A percentile compares a stretch with the other conserved stretches of the same genome.
Conservation (phyloP, 2,888 invertebrate genomes). For the Tenodera sinensis region DNA sequence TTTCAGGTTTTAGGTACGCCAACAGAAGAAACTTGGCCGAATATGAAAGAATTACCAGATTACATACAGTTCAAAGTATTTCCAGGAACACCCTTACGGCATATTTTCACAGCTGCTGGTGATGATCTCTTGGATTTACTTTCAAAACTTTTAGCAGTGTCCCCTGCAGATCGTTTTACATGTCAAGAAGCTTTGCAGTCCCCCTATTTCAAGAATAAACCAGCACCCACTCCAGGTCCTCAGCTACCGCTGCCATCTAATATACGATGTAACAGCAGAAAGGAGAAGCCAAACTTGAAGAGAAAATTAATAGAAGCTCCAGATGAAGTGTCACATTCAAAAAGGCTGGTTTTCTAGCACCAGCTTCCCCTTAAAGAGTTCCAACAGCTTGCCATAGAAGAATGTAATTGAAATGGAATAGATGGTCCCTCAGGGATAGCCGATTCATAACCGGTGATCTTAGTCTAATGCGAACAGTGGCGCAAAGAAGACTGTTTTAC, state of each 20-base stretch:
- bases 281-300: constrained; percentile 69
- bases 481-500: too few relatives aligned
- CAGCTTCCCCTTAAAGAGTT: background rate
- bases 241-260: constrained; percentile 76
- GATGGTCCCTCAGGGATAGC: constrained; percentile 59
- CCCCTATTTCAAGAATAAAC: constrained; percentile 71
- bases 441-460: too few relatives aligned
- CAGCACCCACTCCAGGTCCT: constrained; percentile 79
- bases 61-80: constrained; percentile 89
- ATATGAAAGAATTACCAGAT: constrained; percentile 76
- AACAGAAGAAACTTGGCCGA: constrained; percentile 89
- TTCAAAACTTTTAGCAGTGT: constrained; percentile 69
- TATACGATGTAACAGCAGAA: constrained; percentile 51
- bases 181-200: constrained; percentile 83
- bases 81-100: constrained; percentile 76
- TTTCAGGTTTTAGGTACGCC: constrained; percentile 93
- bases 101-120: constrained; percentile 93
- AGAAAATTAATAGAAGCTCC: constrained; percentile 69
- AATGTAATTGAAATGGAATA: background rate
- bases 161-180: constrained; percentile 77
- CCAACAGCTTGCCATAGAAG: background rate
- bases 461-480: background rate
- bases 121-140: constrained; percentile 86
- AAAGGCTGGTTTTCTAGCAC: background rate
- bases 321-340: constrained; percentile 49